Evolutionary conservation across 2,113 vertebrate genomes (phyloP).

Genomic region (Oryzias javanicus): DNA sequence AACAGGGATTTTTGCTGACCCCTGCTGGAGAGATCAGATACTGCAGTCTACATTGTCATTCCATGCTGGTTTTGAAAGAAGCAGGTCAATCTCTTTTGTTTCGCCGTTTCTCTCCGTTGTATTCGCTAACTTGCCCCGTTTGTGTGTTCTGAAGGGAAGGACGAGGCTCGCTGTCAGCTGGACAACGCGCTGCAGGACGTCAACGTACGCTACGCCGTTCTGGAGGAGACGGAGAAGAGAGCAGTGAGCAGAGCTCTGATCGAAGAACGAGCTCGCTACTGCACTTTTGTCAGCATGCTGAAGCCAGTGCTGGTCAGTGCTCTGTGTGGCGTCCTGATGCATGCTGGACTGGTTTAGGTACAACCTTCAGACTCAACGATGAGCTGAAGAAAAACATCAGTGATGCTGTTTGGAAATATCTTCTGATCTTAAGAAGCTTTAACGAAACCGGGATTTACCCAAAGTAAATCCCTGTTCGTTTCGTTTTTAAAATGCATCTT

Average conservation of each 20-base stretch:
- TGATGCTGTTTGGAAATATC: no score
- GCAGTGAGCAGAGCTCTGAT: conserved; percentile 79
- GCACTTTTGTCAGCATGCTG: conserved; percentile 80
- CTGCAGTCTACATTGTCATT: neutral
- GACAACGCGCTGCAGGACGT: conserved; percentile 82
- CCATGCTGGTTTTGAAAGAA: neutral
- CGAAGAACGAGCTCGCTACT: conserved; percentile 81
- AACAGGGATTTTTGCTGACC: conserved; percentile 22
- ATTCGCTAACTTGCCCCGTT: neutral
- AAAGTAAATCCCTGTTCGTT: no score
- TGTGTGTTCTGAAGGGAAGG: conserved; percentile 72
- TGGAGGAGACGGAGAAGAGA: conserved; percentile 82
- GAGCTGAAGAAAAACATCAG: neutral
- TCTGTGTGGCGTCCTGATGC: neutral
- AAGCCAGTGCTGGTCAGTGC: conserved; percentile 81
- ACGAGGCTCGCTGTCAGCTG: conserved; percentile 76
- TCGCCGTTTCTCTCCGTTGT: no score
- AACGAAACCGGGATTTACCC: no score
- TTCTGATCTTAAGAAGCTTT: no score
- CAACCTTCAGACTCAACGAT: no score
- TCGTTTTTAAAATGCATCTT: no score
- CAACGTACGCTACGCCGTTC: conserved; percentile 77
- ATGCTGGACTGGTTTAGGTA: no score
- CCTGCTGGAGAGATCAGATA: conserved; percentile 39
- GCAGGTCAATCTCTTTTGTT: no score